phyloP scores from a whole-genome alignment of 2,888 invertebrate species.

The Pammene fasciana region DNA sequence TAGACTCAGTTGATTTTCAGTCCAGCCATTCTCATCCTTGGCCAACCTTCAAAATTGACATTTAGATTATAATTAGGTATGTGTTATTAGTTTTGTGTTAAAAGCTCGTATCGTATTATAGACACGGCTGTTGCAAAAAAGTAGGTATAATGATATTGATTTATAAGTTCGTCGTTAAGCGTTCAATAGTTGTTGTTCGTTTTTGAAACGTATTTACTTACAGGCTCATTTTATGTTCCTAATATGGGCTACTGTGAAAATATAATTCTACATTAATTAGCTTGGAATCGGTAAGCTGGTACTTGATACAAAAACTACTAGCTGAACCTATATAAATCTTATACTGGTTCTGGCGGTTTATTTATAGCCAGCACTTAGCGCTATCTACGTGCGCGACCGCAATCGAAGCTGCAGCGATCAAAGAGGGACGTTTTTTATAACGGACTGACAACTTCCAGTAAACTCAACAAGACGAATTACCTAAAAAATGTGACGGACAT shows the following conservation, averaged over 20 bases:
- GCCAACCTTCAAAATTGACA: no score
- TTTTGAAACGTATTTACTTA: slow-evolving; percentile 3
- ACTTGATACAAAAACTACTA: slow-evolving; percentile 26
- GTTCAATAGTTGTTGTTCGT: neutral
- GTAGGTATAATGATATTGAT: neutral
- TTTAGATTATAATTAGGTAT: no score
- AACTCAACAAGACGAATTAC: slow-evolving; percentile 41
- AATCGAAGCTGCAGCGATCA: slow-evolving; percentile 33
- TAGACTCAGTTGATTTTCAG: no score
- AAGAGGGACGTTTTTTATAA: slow-evolving; percentile 39
- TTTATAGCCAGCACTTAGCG: slow-evolving; percentile 33
- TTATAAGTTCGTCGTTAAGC: slow-evolving; percentile 9
- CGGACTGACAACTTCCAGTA: slow-evolving; percentile 39
- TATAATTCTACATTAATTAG: slow-evolving; percentile 26
- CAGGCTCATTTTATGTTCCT: slow-evolving; percentile 20
- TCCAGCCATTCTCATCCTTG: no score
- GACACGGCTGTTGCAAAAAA: neutral
- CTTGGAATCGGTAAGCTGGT: slow-evolving; percentile 7
- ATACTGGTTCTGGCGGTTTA: slow-evolving; percentile 29
- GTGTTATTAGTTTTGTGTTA: no score
- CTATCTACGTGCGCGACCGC: slow-evolving; percentile 29
- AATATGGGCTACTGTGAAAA: slow-evolving; percentile 30
- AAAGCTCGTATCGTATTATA: neutral
- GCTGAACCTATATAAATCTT: slow-evolving; percentile 32
- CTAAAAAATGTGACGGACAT: slow-evolving; percentile 47